Conservation (phyloP, 2,888 invertebrate genomes). For the Unio pictorum region DNA sequence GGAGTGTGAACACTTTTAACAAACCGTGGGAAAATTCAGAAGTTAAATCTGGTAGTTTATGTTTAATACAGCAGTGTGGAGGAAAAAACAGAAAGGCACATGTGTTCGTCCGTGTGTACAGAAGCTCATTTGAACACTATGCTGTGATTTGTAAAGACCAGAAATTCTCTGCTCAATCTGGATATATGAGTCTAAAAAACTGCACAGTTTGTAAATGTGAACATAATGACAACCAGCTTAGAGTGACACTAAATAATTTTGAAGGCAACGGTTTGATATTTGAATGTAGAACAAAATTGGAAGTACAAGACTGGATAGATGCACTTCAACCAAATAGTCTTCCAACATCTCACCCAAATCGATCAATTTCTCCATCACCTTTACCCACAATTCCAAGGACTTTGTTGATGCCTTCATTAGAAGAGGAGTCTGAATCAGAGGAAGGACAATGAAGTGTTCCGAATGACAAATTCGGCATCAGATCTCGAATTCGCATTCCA, state of each 20-base stretch:
- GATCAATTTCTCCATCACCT: slow-evolving; percentile 42
- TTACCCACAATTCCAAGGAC: slow-evolving; percentile 51
- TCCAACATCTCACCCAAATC: slow-evolving; percentile 35
- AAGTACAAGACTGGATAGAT: slow-evolving; percentile 42
- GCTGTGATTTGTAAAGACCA: slow-evolving; percentile 51
- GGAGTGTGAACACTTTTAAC: too few relatives aligned
- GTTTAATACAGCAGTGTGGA: slow-evolving; percentile 35
- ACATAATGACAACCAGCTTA: slow-evolving; percentile 32
- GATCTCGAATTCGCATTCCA: background rate
- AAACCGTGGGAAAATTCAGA: slow-evolving; percentile 28
- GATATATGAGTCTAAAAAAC: slow-evolving; percentile 51
- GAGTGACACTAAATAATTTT: slow-evolving; percentile 48
- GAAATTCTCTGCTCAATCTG: slow-evolving; percentile 41
- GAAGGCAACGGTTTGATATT: slow-evolving; percentile 52
- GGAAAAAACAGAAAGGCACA: slow-evolving; percentile 33
- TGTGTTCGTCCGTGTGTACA: slow-evolving; percentile 52
- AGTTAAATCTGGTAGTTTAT: slow-evolving; percentile 42
- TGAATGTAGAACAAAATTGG: slow-evolving; percentile 27
- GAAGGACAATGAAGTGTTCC: background rate
- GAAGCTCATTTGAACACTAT: slow-evolving; percentile 55
- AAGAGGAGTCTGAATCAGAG: slow-evolving; percentile 26
- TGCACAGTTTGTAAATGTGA: slow-evolving; percentile 34
- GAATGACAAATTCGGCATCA: background rate
- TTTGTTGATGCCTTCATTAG: slow-evolving; percentile 50
- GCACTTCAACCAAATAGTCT: slow-evolving; percentile 36